These are phyloP conservation scores for Neosilurus hyrtlii DNA, from an alignment of 2,797 vertebrate genomes.

Conservation along the genomic window DNA sequence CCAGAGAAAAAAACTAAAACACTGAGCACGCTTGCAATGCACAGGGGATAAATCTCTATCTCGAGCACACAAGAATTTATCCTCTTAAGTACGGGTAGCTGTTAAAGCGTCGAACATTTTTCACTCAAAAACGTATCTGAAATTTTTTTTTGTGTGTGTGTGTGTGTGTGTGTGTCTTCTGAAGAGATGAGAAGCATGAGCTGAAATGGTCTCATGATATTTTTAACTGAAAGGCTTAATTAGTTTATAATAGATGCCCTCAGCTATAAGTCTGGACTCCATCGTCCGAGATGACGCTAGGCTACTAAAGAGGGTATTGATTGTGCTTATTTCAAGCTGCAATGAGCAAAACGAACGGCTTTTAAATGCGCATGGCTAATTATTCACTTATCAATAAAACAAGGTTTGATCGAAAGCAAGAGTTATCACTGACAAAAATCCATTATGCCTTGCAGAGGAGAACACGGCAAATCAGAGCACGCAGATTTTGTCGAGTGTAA, in stretches of 20 bases:
- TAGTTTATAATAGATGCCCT: slow-evolving; percentile 52
- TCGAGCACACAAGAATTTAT: neutral
- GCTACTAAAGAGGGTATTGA: slow-evolving; percentile 60
- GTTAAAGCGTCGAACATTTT: neutral
- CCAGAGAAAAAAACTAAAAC: neutral
- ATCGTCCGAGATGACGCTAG: slow-evolving; percentile 51
- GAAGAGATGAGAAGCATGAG: slow-evolving; percentile 21
- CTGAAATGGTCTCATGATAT: slow-evolving; percentile 43
- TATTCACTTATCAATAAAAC: slow-evolving; percentile 65
- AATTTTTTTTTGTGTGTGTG: no score
- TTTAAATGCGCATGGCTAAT: slow-evolving; percentile 60
- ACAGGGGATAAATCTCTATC: neutral
- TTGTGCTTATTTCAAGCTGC: slow-evolving; percentile 59
- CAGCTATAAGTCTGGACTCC: slow-evolving; percentile 47
- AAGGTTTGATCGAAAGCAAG: slow-evolving; percentile 43
- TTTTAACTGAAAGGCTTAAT: slow-evolving; percentile 55
- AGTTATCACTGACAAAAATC: slow-evolving; percentile 35
- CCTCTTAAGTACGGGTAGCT: neutral
- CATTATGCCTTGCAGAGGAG: neutral
- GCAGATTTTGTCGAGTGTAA: slow-evolving; percentile 33
- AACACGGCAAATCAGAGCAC: slow-evolving; percentile 26
- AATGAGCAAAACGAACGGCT: slow-evolving; percentile 57
- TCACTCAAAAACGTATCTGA: neutral
- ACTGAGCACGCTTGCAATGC: neutral
- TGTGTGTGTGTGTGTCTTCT: slow-evolving; percentile 7